A percentile compares a stretch with the other conserved stretches of the same genome.
phyloP scores from a whole-genome alignment of 1,140 invertebrate species.

The fruit fly (Drosophila melanogaster) region Release_6_plus_ISO1_MT NT_037436.4:11675501-11676000 shows the following conservation, averaged over 20 bases:
- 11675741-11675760: too few species aligned
- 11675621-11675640: conserved; percentile 21
- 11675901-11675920: background rate
- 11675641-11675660: conserved; percentile 23
- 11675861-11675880: too few species aligned
- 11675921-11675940: background rate
- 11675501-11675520: conserved; percentile 70
- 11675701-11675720: conserved; percentile 21
- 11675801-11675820: background rate
- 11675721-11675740: background rate
- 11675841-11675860: too few species aligned
- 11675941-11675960: conserved; percentile 16
- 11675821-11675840: too few species aligned
- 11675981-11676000: conserved; percentile 31
- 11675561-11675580: background rate
- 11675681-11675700: conserved; percentile 16
- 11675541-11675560: background rate
- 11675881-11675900: background rate
- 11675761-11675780: too few species aligned
- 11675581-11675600: background rate
- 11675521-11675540: conserved; percentile 12
- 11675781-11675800: too few species aligned
- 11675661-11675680: conserved; percentile 18
- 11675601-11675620: conserved; percentile 33
- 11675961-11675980: conserved; percentile 23